phyloP scores from a whole-genome alignment of 2,113 vertebrate genomes.

The Apaloderma vittatum region DNA sequence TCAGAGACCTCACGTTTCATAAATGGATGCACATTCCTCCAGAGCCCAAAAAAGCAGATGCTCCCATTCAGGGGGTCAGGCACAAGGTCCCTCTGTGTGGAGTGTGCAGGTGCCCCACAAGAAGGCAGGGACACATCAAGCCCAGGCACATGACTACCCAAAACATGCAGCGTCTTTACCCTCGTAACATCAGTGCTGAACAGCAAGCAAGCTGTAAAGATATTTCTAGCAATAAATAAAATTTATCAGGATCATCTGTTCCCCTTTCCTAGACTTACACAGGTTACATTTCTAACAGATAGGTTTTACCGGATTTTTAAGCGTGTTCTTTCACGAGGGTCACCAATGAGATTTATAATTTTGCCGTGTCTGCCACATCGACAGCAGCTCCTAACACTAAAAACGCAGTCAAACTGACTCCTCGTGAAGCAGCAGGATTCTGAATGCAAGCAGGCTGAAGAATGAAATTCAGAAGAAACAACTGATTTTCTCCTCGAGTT shows the following conservation, averaged over 20 bases:
- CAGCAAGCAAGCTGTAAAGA: background rate
- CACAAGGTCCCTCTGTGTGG: background rate
- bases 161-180: background rate
- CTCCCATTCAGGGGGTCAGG: rapidly evolving
- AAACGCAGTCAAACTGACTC: background rate
- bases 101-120: background rate
- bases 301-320: background rate
- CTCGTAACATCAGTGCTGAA: background rate
- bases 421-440: rapidly evolving
- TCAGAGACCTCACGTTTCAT: background rate
- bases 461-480: background rate
- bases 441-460: background rate
- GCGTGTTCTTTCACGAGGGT: background rate
- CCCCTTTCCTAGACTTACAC: background rate
- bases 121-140: background rate
- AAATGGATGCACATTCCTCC: background rate
- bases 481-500: background rate
- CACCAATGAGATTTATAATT: background rate
- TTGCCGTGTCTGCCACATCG: background rate
- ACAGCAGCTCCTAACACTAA: background rate
- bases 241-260: background rate
- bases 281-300: background rate
- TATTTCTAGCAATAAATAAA: background rate
- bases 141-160: background rate
- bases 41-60: background rate